phyloP scores from a whole-genome alignment of 2,113 vertebrate genomes.

The Cariama cristata region DNA sequence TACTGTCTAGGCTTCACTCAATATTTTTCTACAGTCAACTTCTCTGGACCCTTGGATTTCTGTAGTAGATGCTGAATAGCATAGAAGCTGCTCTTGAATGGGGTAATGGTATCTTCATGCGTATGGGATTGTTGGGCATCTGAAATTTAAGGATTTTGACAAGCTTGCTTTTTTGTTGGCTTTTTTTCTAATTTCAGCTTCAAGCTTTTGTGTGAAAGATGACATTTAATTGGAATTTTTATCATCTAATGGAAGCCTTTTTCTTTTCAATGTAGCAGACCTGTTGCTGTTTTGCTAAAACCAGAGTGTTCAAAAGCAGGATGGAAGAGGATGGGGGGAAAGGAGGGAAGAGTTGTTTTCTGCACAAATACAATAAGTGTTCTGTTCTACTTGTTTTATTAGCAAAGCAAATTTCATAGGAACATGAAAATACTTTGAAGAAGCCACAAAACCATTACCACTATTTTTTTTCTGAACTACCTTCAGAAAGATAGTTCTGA shows the following conservation, averaged over 20 bases:
- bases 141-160: neutral
- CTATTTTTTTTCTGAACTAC: neutral
- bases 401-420: neutral
- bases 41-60: neutral
- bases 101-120: neutral
- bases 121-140: neutral
- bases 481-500: neutral
- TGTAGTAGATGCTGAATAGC: neutral
- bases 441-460: neutral
- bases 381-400: neutral
- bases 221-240: neutral
- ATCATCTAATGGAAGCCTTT: neutral
- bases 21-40: neutral
- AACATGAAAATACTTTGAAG: neutral
- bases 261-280: neutral
- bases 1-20: neutral
- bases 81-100: neutral
- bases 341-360: neutral
- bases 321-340: neutral
- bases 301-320: neutral
- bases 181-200: neutral
- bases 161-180: fast-evolving
- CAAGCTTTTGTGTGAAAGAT: neutral
- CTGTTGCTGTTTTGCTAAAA: neutral
- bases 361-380: neutral